Percentiles rank a stretch among this genome's conserved stretches.
Evolutionary conservation across 2,113 vertebrate genomes (phyloP).

Genomic region (Periophthalmodon schlosseri): DNA sequence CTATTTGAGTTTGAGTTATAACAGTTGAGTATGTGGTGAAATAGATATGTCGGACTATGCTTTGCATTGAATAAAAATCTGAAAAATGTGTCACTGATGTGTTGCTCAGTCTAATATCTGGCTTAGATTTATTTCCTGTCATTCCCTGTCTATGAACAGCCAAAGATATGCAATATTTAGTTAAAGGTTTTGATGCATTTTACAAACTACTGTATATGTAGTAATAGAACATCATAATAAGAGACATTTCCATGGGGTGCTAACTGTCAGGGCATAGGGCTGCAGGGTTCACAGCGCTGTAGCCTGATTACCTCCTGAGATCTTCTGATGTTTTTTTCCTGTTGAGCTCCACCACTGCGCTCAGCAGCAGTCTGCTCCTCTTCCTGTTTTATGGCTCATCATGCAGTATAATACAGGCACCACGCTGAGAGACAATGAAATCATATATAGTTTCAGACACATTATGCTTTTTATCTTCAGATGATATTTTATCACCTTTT

Average conservation of each 20-base stretch:
- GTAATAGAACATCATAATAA: not conserved
- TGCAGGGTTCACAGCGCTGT: slow-evolving; percentile 63
- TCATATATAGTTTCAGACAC: slow-evolving; percentile 22
- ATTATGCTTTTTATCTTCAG: slow-evolving; percentile 18
- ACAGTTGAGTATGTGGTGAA: not conserved
- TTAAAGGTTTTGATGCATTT: not conserved
- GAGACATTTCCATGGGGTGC: slow-evolving; percentile 22
- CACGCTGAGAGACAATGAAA: slow-evolving; percentile 35
- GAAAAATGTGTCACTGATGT: too few relatives aligned
- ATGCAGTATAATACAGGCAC: slow-evolving; percentile 46
- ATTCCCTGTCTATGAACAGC: not conserved
- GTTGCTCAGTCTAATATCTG: too few relatives aligned
- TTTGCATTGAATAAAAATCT: not conserved
- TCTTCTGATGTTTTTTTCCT: slow-evolving; percentile 47
- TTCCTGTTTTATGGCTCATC: slow-evolving; percentile 63
- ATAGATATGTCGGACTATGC: not conserved
- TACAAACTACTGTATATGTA: not conserved
- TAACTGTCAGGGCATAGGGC: slow-evolving; percentile 52
- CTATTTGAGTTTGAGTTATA: not conserved
- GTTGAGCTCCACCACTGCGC: slow-evolving; percentile 56
- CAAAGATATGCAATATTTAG: not conserved
- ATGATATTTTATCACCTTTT: not conserved
- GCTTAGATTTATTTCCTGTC: too few relatives aligned
- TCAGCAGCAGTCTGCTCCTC: slow-evolving; percentile 48
- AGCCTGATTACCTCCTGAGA: slow-evolving; percentile 60